Evolutionary conservation across 92 coral and sea anemone species (phyloP), one percentile per base, ranked within the genome.

Genomic region (Porites cylindrica): DNA sequence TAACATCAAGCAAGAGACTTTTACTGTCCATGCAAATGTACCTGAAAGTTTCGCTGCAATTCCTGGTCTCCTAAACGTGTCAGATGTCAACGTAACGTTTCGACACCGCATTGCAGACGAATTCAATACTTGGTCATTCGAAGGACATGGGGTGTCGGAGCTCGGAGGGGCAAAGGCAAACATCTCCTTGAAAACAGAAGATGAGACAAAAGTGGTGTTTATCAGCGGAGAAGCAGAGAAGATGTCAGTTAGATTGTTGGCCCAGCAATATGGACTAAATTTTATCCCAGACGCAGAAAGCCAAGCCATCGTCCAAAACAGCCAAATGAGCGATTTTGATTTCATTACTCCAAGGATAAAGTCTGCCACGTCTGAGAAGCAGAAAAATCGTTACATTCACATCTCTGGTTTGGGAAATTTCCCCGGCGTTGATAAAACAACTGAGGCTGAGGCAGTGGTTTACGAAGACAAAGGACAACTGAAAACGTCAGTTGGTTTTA

Each of bases 361-460:
- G 63, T 91, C 98, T 0, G 90, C 96, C 8, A 82, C 87, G 50
- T 82, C 93, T 12, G 90, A 92, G 23, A 86, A 86, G 20, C 91
- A 92, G 73, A 93, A 86, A 64, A 95, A 91, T 68, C 88, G 92
- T 10, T 93, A 88, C 86, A 86, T 95, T 59, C 96, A 91, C 65
- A 83, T 95, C 64, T 93, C 98, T 1, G 98, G 98, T 16, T 90
- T 83, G 32, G 98, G 98, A 8, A 92, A 91, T 24, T 95, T 95
- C 43, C 98, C 96, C 1, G 96, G 94, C 60, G 96, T 95, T 1
- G 96, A 93, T 72, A 91, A 93, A 54, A 82, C 96, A 16, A 97
- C 95, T 43, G 95, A 97, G 29, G 98, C 98, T 18, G 99, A 97
- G 75, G 98, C 94, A 6, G 96, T 97, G 13, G 96, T 97, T 16